These are phyloP conservation scores for Catocala sponsa DNA, from an alignment of 2,888 invertebrate genomes.

Conservation along the genomic window DNA sequence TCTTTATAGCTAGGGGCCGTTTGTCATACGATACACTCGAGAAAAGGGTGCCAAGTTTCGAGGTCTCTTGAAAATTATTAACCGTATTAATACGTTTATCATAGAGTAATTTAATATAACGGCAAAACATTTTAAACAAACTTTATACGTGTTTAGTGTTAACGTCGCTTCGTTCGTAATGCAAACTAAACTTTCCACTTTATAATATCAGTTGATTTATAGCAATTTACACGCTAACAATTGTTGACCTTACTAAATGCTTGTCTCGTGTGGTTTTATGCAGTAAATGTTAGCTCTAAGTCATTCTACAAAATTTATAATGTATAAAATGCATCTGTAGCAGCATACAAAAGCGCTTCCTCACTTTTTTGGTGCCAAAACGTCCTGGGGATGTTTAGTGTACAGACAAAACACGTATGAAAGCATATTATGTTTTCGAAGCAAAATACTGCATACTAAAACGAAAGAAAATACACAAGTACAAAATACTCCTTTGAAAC, in stretches of 20 bases:
- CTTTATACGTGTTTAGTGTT: constrained; percentile 3
- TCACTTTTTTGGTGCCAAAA: too few relatives aligned
- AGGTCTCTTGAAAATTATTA: constrained; percentile 5
- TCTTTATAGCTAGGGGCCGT: background rate
- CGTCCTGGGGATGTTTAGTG: too few relatives aligned
- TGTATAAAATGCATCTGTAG: too few relatives aligned
- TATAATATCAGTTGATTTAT: constrained; percentile 12
- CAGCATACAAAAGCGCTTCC: too few relatives aligned
- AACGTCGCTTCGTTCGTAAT: constrained; percentile 1
- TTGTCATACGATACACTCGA: background rate
- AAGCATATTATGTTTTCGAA: too few relatives aligned
- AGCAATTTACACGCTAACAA: constrained; percentile 9
- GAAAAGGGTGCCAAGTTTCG: background rate
- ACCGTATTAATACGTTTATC: constrained; percentile 11
- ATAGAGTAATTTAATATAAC: constrained; percentile 9
- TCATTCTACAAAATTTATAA: too few relatives aligned
- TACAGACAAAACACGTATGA: too few relatives aligned
- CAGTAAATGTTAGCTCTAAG: too few relatives aligned
- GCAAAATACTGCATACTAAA: too few relatives aligned
- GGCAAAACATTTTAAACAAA: constrained; percentile 12
- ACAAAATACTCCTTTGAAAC: too few relatives aligned
- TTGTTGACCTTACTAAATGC: constrained; percentile 1
- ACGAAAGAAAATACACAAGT: too few relatives aligned
- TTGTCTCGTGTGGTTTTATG: background rate
- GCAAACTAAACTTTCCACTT: constrained; percentile 15